These are phyloP conservation scores for Odontothrips loti DNA, from an alignment of 2,888 invertebrate genomes.

Conservation along the genomic window DNA sequence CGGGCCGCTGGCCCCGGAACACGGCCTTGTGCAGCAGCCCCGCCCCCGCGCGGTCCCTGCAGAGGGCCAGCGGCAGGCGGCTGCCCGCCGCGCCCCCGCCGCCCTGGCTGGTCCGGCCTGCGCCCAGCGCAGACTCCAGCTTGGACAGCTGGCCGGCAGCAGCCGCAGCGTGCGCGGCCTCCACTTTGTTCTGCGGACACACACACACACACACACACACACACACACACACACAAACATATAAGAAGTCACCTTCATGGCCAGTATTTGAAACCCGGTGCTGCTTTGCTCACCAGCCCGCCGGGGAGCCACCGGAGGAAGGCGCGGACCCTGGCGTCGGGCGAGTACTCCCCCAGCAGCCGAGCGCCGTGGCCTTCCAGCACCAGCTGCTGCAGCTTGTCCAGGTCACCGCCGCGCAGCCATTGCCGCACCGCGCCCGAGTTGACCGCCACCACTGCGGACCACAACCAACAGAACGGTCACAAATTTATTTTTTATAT, in stretches of 20 bases:
- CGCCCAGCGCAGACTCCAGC: conserved; percentile 37
- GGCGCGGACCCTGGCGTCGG: conserved; percentile 57
- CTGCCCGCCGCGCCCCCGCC: conserved; percentile 42
- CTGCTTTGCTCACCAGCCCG: conserved; percentile 62
- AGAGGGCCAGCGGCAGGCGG: conserved; percentile 51
- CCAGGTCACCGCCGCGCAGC: conserved; percentile 59
- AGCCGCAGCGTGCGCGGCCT: conserved; percentile 70
- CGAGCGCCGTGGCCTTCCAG: conserved; percentile 65
- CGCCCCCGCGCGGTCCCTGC: conserved; percentile 65
- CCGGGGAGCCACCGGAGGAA: conserved; percentile 64
- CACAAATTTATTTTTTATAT: conserved; percentile 6
- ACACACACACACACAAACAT: conserved; percentile 25
- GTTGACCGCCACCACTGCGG: conserved; percentile 51
- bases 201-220: background rate
- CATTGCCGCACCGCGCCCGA: conserved; percentile 54
- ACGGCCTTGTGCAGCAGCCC: conserved; percentile 77
- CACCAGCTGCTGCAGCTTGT: conserved; percentile 62
- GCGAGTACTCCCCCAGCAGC: conserved; percentile 60
- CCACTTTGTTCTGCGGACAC: conserved; percentile 50
- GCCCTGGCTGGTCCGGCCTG: conserved; percentile 32
- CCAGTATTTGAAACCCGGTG: no score
- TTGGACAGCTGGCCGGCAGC: conserved; percentile 67
- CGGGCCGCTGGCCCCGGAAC: conserved; percentile 66
- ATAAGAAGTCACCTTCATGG: no score
- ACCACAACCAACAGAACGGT: conserved; percentile 39